Percentiles rank a stretch among this genome's conserved stretches.
These are phyloP conservation scores for Neria commutata DNA, from an alignment of 2,888 invertebrate species.

Conservation along the genomic window DNA sequence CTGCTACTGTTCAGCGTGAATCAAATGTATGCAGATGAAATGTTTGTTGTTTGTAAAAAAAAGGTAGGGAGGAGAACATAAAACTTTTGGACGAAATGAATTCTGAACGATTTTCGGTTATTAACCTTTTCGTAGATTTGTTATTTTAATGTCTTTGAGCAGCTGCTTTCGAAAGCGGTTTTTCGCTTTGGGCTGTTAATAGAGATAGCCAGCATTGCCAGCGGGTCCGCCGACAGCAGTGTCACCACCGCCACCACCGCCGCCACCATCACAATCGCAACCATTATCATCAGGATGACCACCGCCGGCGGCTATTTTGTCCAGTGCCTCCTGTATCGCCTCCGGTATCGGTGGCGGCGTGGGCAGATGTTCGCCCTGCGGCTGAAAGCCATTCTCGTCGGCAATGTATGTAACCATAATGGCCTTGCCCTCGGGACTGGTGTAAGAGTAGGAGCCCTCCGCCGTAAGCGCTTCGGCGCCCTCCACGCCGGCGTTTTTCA, in stretches of 20 bases:
- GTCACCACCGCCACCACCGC: conserved; percentile 23
- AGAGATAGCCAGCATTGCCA: conserved; percentile 41
- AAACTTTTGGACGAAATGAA: no score
- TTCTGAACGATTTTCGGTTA: no score
- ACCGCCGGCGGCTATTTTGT: conserved; percentile 53
- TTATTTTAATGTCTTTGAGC: no score
- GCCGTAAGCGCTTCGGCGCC: conserved; percentile 72
- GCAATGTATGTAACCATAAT: conserved; percentile 71
- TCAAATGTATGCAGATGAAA: no score
- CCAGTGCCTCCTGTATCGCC: conserved; percentile 68
- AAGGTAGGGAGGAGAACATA: no score
- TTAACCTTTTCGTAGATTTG: no score
- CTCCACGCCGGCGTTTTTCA: conserved; percentile 73
- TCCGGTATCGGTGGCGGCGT: conserved; percentile 82
- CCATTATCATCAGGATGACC: conserved; percentile 53
- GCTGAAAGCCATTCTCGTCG: conserved; percentile 72
- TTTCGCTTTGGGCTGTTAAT: conserved; percentile 8
- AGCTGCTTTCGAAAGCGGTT: not conserved
- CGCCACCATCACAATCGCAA: conserved; percentile 37
- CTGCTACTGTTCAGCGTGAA: no score
- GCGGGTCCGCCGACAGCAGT: conserved; percentile 29
- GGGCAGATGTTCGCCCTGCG: conserved; percentile 75
- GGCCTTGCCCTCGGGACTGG: conserved; percentile 74
- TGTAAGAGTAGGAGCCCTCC: conserved; percentile 73
- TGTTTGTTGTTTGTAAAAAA: no score